Percentiles rank a stretch among this genome's conserved stretches.
Conservation (phyloP, 2,113 vertebrate species). For the Sylvietta virens region DNA sequence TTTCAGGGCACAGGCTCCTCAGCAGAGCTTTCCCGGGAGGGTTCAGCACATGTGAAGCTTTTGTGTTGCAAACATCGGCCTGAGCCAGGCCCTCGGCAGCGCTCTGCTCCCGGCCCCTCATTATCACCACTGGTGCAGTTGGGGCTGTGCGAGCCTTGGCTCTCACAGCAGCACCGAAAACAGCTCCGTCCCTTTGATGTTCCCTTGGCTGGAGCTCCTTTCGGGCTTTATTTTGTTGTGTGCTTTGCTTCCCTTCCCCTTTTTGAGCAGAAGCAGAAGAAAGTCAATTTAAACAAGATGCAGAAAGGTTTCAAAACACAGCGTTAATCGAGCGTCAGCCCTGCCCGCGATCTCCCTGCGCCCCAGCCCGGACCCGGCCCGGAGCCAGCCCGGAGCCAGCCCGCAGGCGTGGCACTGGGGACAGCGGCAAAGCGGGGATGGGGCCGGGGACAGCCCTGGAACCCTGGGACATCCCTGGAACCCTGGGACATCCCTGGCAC, state of each 20-base stretch:
- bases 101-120: not conserved
- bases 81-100: not conserved
- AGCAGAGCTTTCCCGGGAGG: not conserved
- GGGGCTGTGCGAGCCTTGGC: not conserved
- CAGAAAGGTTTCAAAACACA: not conserved
- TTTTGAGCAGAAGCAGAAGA: not conserved
- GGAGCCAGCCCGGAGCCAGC: no score
- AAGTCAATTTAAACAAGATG: slow-evolving; percentile 1
- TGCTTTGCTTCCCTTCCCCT: not conserved
- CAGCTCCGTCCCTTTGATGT: not conserved
- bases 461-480: no score
- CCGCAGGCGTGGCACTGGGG: no score
- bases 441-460: no score
- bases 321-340: no score
- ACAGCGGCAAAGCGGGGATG: no score
- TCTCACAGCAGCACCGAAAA: not conserved
- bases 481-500: no score
- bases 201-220: not conserved
- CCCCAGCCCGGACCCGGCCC: no score
- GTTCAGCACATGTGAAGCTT: not conserved
- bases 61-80: not conserved
- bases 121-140: not conserved
- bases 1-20: not conserved
- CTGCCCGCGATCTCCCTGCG: no score
- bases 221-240: not conserved